phyloP scores from a whole-genome alignment of 92 coral and sea anemone genomes.

The Parazoanthus atlanticus region DNA sequence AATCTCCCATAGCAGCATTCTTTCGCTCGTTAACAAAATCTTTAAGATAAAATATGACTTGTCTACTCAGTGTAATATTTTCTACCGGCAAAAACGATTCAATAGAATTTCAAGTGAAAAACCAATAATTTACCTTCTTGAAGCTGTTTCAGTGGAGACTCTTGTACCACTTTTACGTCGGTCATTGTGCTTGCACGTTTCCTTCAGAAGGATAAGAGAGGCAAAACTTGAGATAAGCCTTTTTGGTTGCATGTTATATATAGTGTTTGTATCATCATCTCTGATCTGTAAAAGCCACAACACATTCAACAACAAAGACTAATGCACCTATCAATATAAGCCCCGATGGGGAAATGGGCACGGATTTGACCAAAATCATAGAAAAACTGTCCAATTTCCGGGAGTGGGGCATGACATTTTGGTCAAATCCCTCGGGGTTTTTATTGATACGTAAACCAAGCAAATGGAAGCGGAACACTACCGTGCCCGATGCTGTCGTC shows the following conservation, averaged over 20 bases:
- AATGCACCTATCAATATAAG: too few species aligned
- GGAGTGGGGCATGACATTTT: neutral
- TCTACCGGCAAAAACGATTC: too few species aligned
- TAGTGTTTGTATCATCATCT: too few species aligned
- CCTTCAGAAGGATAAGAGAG: conserved; percentile 42
- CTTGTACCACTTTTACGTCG: conserved; percentile 81
- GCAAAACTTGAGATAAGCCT: neutral
- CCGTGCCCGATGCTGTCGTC: conserved; percentile 90
- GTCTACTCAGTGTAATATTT: too few species aligned
- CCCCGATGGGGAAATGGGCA: too few species aligned
- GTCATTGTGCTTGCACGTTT: conserved; percentile 82
- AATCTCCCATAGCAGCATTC: too few species aligned
- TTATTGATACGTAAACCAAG: neutral
- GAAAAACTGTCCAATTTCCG: neutral
- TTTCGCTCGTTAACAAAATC: too few species aligned
- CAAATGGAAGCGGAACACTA: conserved; percentile 21
- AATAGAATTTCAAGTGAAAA: neutral
- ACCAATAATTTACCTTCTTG: conserved; percentile 50
- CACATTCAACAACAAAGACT: too few species aligned
- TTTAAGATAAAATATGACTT: too few species aligned
- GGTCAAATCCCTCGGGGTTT: neutral
- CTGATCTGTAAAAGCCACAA: too few species aligned
- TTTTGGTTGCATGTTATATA: neutral
- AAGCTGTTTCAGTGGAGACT: conserved; percentile 82
- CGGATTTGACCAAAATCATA: neutral